A percentile compares a stretch with the other conserved stretches of the same genome.
These are phyloP conservation scores for Argentina silus DNA, from an alignment of 2,797 vertebrate species.

Conservation along the genomic window DNA sequence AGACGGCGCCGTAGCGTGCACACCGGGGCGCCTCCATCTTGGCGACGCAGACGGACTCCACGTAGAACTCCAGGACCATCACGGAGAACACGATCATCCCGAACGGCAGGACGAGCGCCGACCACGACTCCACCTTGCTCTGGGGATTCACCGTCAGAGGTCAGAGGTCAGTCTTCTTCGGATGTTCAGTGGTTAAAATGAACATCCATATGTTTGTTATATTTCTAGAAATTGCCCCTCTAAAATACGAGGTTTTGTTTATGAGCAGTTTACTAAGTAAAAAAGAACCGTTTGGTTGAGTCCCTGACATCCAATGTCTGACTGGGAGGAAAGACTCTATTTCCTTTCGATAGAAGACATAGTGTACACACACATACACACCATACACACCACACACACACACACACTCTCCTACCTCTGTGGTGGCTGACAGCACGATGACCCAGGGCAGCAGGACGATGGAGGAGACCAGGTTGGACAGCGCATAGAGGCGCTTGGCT, in stretches of 20 bases:
- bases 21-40: slow-evolving; percentile 90
- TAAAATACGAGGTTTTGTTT: no score
- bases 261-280: no score
- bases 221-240: no score
- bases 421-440: slow-evolving; percentile 89
- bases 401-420: slow-evolving; percentile 81
- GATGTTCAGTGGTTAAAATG: no score
- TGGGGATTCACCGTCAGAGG: slow-evolving; percentile 51
- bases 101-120: slow-evolving; percentile 89
- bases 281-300: no score
- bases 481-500: slow-evolving; percentile 91
- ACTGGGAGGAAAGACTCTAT: no score
- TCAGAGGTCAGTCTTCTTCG: background rate
- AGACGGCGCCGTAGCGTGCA: slow-evolving; percentile 86
- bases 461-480: slow-evolving; percentile 91
- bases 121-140: slow-evolving; percentile 98
- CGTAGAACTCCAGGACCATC: slow-evolving; percentile 95
- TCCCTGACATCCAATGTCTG: no score
- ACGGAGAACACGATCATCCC: slow-evolving; percentile 89
- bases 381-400: background rate
- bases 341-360: background rate
- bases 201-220: no score
- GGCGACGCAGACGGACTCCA: slow-evolving; percentile 88
- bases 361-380: background rate
- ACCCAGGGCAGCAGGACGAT: slow-evolving; percentile 94